Evolutionary conservation across 2,888 invertebrate genomes (phyloP).

Genomic region (Pandemis heparana): DNA sequence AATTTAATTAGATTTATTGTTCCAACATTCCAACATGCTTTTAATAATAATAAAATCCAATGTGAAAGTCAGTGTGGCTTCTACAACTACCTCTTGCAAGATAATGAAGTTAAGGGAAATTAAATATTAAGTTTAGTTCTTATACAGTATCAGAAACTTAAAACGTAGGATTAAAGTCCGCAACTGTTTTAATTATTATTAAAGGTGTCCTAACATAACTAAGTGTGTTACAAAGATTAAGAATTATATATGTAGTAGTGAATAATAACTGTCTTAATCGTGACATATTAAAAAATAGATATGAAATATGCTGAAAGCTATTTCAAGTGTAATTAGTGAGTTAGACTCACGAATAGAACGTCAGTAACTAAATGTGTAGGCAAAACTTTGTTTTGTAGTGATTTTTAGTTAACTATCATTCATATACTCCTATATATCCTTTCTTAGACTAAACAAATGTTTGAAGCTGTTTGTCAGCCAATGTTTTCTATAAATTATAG

Average conservation of each 20-base stretch:
- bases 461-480: background rate
- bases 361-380: conserved; percentile 1
- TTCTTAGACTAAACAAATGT: background rate
- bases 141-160: background rate
- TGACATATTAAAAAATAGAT: background rate
- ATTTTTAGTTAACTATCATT: background rate
- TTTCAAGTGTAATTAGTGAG: background rate
- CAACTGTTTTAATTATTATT: background rate
- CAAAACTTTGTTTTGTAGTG: background rate
- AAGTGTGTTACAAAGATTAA: background rate
- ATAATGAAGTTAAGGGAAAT: background rate
- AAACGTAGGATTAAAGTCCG: background rate
- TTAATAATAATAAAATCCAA: background rate
- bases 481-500: background rate
- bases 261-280: background rate
- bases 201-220: background rate
- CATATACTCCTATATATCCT: background rate
- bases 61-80: background rate
- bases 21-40: background rate
- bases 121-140: background rate
- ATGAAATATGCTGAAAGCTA: conserved; percentile 2
- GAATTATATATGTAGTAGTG: background rate
- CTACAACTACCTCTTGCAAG: conserved; percentile 1
- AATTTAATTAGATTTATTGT: background rate
- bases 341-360: conserved; percentile 7